Conservation (phyloP, 2,888 invertebrate genomes). For the Silvanus unidentatus region DNA sequence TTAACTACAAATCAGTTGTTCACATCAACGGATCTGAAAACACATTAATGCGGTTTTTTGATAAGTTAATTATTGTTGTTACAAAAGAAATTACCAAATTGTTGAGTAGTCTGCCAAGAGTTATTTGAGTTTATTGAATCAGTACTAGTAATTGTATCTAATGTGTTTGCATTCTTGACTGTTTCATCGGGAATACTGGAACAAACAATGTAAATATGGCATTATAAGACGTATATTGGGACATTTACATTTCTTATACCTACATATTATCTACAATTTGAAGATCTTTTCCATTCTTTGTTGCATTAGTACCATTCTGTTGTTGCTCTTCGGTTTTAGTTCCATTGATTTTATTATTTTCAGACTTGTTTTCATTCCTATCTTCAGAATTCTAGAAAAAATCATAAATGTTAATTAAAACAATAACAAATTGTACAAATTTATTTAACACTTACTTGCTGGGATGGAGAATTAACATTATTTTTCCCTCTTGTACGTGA, state of each 20-base stretch:
- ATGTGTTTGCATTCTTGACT: conserved; percentile 44
- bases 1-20: conserved; percentile 34
- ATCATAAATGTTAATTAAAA: background rate
- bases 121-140: conserved; percentile 47
- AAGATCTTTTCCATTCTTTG: conserved; percentile 41
- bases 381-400: conserved; percentile 35
- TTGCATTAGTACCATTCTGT: conserved; percentile 30
- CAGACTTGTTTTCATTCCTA: conserved; percentile 38
- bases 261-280: conserved; percentile 46
- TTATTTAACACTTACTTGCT: conserved; percentile 23
- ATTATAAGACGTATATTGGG: background rate
- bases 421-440: background rate
- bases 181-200: conserved; percentile 44
- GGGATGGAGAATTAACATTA: conserved; percentile 31
- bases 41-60: conserved; percentile 26
- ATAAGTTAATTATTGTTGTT: conserved; percentile 35
- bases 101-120: conserved; percentile 44
- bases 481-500: conserved; percentile 66
- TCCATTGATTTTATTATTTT: conserved; percentile 28
- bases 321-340: conserved; percentile 35
- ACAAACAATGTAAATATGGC: conserved; percentile 18
- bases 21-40: conserved; percentile 45
- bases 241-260: conserved; percentile 26
- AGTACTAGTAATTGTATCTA: conserved; percentile 41
- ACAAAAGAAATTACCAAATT: conserved; percentile 37